Base-by-base conservation (phyloP, 1,140 invertebrate species). In the Aphaenogaster floridana region DNA sequence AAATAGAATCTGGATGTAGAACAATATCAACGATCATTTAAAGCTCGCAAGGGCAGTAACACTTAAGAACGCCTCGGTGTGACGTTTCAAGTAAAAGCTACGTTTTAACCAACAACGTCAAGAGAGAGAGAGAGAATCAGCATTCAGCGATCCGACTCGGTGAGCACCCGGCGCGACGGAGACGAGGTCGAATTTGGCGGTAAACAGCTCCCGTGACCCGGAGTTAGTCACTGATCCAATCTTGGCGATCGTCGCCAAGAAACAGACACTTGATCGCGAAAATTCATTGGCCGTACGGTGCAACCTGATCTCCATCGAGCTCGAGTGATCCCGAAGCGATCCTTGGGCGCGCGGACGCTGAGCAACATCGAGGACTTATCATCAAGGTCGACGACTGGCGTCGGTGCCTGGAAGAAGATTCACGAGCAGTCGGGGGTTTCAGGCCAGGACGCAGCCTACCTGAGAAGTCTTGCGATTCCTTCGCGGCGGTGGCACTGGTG, bases 401-500 rank as follows among this genome's bases (percentile, higher is more conserved):
- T 61, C 64, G 36, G 7, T 36, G 88, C 89, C 89, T 90, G 86
- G 52, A 90, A 90, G 86, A 90, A 88, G 76, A 72, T 90, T 76
- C 39, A 88, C 86, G 66, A 63, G 34, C 54, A 57, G 78, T 66
- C 72, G 52, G 36, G 81, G 86, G 63, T 63, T 61, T 94, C 90
- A 95, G 90, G 92, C 87, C 45, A 95, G 79, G 86, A 68, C 88
- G 90, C 95, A 95, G 88, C 95, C 93, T 95, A 95, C 95, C 95
- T 95, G 95, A 90, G 92, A 92, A 68, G 88, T 92, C 84, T 94
- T 94, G 90, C 97, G 97, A 91, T 98, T 97, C 94, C 97, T 96
- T 91, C 98, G 96, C 0, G 98, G 98, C 39, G 98, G 98, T 8
- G 98, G 98, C 8, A 98, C 97, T 0, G 98, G 98, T 1, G 97